Evolutionary conservation across 2,113 vertebrate genomes (phyloP).

Genomic region (Sinocyclocheilus maitianheensis): DNA sequence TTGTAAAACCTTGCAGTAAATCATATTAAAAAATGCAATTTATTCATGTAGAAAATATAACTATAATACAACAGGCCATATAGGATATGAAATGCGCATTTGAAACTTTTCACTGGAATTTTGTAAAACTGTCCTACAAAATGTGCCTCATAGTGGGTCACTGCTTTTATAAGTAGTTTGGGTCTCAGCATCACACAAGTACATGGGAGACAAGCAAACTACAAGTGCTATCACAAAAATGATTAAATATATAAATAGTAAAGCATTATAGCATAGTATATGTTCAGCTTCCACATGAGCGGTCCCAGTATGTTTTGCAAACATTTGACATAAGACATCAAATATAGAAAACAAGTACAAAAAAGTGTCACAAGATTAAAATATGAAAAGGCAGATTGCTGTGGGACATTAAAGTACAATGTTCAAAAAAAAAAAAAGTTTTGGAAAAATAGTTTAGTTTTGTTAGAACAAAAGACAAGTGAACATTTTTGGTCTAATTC

Average conservation of each 20-base stretch:
- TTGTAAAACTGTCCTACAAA: background rate
- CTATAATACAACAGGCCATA: conserved; percentile 24
- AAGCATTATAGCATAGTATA: conserved; percentile 3
- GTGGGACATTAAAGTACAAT: background rate
- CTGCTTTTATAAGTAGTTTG: background rate
- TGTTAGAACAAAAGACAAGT: background rate
- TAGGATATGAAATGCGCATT: background rate
- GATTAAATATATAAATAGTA: background rate
- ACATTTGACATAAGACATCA: background rate
- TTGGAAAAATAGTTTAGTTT: background rate
- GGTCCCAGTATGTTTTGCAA: background rate
- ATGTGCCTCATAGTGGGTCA: background rate
- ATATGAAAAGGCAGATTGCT: conserved; percentile 4
- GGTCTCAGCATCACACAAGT: conserved; percentile 10
- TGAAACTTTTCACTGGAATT: background rate
- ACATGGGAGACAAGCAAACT: conserved; percentile 1
- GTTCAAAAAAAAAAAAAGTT: background rate
- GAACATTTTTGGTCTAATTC: background rate
- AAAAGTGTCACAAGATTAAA: background rate
- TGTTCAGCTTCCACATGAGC: background rate
- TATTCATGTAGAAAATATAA: conserved; percentile 3
- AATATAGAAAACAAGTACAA: conserved; percentile 13
- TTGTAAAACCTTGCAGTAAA: conserved; percentile 59
- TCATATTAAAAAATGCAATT: conserved; percentile 52
- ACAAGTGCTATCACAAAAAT: background rate